phyloP scores from a whole-genome alignment of 2,113 vertebrate species.

The Dromiciops gliroides region DNA sequence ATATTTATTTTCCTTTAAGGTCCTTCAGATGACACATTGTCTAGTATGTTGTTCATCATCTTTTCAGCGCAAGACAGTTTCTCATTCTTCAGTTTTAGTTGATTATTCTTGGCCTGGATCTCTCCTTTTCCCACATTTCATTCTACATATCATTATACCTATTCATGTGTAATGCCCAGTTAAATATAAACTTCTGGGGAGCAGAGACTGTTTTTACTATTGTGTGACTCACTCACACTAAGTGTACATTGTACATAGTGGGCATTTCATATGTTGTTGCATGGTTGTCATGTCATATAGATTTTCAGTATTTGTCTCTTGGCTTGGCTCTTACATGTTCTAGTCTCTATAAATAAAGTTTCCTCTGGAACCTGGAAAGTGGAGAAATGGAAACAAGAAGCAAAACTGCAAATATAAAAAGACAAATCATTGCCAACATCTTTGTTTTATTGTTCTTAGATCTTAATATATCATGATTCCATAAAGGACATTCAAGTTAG shows the following conservation, averaged over 20 bases:
- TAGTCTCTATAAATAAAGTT: slow-evolving; percentile 10
- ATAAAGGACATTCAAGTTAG: neutral
- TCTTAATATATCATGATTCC: neutral
- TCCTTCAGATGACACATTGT: neutral
- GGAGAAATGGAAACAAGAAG: slow-evolving; percentile 5
- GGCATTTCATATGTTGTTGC: too few relatives aligned
- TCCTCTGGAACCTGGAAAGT: slow-evolving; percentile 18
- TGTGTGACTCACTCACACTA: neutral
- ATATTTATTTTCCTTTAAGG: neutral
- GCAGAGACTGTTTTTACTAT: neutral
- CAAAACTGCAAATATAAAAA: neutral
- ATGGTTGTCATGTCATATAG: too few relatives aligned
- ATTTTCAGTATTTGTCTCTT: neutral
- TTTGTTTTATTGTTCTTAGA: neutral
- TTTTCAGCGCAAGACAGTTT: neutral
- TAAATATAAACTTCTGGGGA: neutral
- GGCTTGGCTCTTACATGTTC: slow-evolving; percentile 29
- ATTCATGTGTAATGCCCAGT: neutral
- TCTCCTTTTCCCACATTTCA: neutral
- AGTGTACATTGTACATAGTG: neutral
- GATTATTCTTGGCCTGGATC: neutral
- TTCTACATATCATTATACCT: neutral
- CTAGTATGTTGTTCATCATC: neutral
- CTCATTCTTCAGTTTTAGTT: neutral
- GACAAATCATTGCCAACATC: neutral